These are phyloP conservation scores for Chlamydotis undulata DNA, from an alignment of 2,113 vertebrate species.

Conservation along the genomic window DNA sequence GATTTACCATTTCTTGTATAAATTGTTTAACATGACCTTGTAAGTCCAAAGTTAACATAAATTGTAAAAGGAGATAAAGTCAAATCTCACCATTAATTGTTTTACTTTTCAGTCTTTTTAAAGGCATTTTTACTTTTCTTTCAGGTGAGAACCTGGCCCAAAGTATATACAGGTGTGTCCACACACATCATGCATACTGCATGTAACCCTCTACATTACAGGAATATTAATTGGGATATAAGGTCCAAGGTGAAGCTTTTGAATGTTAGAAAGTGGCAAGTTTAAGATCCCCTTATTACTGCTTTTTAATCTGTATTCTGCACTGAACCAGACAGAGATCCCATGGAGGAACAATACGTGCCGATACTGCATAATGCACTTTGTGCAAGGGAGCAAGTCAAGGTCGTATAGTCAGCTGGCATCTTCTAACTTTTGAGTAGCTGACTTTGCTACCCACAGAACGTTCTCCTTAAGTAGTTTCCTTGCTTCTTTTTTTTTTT, in stretches of 20 bases:
- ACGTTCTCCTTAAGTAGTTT: neutral
- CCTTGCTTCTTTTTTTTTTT: neutral
- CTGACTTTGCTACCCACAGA: neutral
- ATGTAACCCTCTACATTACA: neutral
- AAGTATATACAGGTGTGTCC: neutral
- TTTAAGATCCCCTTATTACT: conserved; percentile 11
- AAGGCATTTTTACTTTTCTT: neutral
- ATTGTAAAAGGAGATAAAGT: neutral
- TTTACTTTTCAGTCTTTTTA: neutral
- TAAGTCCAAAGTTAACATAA: neutral
- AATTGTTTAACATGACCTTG: neutral
- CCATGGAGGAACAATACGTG: neutral
- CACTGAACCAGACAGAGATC: neutral
- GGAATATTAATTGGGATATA: neutral
- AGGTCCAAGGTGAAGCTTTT: conserved; percentile 18
- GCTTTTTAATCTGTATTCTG: conserved; percentile 23
- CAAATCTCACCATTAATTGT: neutral
- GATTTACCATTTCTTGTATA: neutral
- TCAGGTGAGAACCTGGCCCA: neutral
- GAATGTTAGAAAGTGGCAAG: neutral
- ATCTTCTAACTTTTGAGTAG: neutral
- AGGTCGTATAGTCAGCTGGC: neutral
- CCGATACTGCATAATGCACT: neutral
- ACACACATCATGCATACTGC: neutral
- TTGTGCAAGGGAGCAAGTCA: neutral